Evolutionary conservation across 2,888 invertebrate species (phyloP).

Genomic region (Herminia tarsipennalis): DNA sequence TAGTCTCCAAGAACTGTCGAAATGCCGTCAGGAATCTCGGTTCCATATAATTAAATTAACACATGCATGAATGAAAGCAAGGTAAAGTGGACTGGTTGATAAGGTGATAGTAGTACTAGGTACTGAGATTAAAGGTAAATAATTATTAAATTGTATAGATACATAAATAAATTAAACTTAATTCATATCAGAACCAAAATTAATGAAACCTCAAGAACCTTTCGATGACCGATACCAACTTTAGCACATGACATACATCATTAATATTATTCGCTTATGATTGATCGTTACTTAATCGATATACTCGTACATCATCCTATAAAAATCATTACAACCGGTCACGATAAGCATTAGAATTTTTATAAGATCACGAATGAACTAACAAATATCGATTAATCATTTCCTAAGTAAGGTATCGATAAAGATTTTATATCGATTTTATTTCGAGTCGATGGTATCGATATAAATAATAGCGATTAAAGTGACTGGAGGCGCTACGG

Average conservation of each 20-base stretch:
- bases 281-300: constrained; percentile 63
- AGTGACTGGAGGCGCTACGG: constrained; percentile 67
- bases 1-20: too few species aligned
- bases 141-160: neutral
- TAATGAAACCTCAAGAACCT: constrained; percentile 49
- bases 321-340: constrained; percentile 47
- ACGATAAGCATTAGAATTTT: constrained; percentile 50
- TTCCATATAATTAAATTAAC: too few species aligned
- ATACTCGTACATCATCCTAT: constrained; percentile 57
- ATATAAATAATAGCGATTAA: constrained; percentile 71
- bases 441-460: constrained; percentile 41
- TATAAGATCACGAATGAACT: constrained; percentile 45
- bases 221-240: constrained; percentile 69
- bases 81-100: too few species aligned
- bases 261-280: constrained; percentile 75
- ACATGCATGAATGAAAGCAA: too few species aligned
- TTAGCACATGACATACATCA: constrained; percentile 66
- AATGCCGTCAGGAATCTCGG: too few species aligned
- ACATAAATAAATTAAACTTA: constrained; percentile 34
- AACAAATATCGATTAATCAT: constrained; percentile 45
- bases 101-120: too few species aligned
- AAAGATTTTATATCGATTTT: constrained; percentile 40
- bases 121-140: neutral
- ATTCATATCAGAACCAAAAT: constrained; percentile 32
- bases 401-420: constrained; percentile 23